Base-by-base conservation (phyloP, 2,888 invertebrate species). In the Ormyrus pomaceus region DNA sequence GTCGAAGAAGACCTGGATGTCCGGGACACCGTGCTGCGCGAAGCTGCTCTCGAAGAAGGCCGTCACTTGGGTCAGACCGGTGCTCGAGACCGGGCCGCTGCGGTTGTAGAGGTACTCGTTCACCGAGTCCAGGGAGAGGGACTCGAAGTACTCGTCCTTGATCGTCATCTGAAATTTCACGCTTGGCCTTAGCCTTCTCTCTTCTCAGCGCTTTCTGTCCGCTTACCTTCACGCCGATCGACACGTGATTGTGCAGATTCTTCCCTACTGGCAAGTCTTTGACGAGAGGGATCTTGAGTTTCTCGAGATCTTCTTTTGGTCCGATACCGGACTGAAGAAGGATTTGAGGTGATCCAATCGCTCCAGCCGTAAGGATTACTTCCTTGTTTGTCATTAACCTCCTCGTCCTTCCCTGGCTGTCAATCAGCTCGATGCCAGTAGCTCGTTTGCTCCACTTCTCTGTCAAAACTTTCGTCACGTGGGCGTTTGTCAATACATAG, bases 251-350 rank as follows among this genome's bases (percentile, higher is more conserved):
- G 13, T 89, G 89, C 1, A 91, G 83, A 81, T 88, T 89, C 50
- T 81, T 82, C 0, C 91, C 91, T 5, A 91, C 91, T 0, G 90
- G 89, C 0, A 91, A 83, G 68, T 91, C 86, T 62, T 86, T 85
- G 4, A 87, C 59, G 0, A 88, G 82, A 8, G 85, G 82, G 6
- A 90, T 86, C 0, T 87, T 87, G 0, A 89, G 83, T 11, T 88
- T 86, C 48, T 87, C 80, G 0, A 93, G 85, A 69, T 92, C 91
- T 50, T 88, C 84, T 83, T 87, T 89, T 0, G 92, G 92, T 0
- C 93, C 93, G 61, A 93, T 91, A 0, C 93, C 93, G 7, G 93
- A 93, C 76, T 92, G 87, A 89, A 93, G 87, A 1, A 93, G 87
- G 82, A 93, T 88, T 66, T 93, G 92, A 1, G 93, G 92, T 0